phyloP scores from a whole-genome alignment of 1,140 invertebrate species.

The Camponotus vicinus region DNA sequence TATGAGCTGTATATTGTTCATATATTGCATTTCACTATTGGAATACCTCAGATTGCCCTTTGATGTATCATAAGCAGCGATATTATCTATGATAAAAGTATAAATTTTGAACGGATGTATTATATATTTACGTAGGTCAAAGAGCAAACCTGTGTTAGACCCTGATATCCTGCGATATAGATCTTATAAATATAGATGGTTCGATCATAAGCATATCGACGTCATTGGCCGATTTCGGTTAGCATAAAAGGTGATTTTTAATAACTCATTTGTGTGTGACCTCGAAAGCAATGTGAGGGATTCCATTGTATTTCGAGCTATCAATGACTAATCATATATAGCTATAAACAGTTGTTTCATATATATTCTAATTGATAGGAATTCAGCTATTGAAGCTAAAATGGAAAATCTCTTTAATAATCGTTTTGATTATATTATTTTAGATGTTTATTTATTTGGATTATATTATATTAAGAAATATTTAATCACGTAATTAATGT shows the following conservation, averaged over 20 bases:
- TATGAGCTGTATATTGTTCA: background rate
- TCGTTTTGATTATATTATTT: background rate
- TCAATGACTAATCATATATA: background rate
- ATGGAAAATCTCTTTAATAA: background rate
- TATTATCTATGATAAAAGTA: slow-evolving; percentile 47
- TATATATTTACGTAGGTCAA: slow-evolving; percentile 72
- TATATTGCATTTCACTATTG: background rate
- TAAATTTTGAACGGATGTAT: slow-evolving; percentile 66
- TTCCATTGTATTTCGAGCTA: background rate
- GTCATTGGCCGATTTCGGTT: slow-evolving; percentile 67
- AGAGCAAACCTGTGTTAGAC: slow-evolving; percentile 49
- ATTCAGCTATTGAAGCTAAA: background rate
- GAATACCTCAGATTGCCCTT: background rate
- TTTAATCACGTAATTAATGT: background rate
- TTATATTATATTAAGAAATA: background rate
- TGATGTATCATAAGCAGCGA: slow-evolving; percentile 17
- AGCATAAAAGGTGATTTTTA: slow-evolving; percentile 79
- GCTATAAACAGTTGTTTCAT: background rate
- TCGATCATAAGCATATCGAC: slow-evolving; percentile 70
- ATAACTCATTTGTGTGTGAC: slow-evolving; percentile 77
- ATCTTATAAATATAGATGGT: slow-evolving; percentile 82
- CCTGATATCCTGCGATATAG: slow-evolving; percentile 72
- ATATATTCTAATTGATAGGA: background rate
- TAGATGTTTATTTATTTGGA: background rate
- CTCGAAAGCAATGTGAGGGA: slow-evolving; percentile 46